These are phyloP conservation scores for Eupeodes luniger DNA, from an alignment of 2,888 invertebrate species.

Conservation along the genomic window DNA sequence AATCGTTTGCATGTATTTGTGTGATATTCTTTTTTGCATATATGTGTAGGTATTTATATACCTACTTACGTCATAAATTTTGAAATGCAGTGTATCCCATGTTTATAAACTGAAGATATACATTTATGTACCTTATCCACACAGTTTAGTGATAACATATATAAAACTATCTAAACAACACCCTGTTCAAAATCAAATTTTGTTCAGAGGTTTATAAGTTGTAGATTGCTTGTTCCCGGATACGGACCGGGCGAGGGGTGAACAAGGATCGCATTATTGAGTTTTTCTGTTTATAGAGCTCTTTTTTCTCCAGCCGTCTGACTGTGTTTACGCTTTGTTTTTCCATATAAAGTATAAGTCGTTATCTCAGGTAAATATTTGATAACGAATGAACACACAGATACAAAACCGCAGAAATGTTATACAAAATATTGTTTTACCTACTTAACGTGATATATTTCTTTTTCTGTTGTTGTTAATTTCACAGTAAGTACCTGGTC, in stretches of 20 bases:
- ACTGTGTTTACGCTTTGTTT: constrained; percentile 36
- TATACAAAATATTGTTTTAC: constrained; percentile 30
- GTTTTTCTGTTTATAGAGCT: constrained; percentile 17
- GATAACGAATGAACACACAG: constrained; percentile 56
- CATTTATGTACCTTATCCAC: constrained; percentile 15
- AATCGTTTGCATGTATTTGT: constrained; percentile 22
- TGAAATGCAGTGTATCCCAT: constrained; percentile 1
- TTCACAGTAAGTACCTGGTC: background rate
- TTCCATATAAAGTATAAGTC: constrained; percentile 12
- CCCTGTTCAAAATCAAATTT: constrained; percentile 23
- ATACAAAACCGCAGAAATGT: constrained; percentile 40
- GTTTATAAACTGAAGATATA: background rate
- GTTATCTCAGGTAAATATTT: constrained; percentile 74
- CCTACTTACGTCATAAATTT: constrained; percentile 66
- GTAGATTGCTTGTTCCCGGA: background rate
- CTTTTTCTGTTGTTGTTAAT: background rate
- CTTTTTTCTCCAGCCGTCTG: constrained; percentile 14
- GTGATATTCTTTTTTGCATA: constrained; percentile 45
- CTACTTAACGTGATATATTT: constrained; percentile 44
- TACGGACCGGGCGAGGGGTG: background rate
- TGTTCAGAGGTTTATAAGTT: constrained; percentile 18
- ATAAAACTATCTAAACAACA: constrained; percentile 33
- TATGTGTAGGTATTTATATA: background rate
- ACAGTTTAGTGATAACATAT: constrained; percentile 25
- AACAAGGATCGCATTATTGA: constrained; percentile 42